These are phyloP conservation scores for Calosoma granatense DNA, from an alignment of 1,140 invertebrate genomes.

Conservation along the genomic window DNA sequence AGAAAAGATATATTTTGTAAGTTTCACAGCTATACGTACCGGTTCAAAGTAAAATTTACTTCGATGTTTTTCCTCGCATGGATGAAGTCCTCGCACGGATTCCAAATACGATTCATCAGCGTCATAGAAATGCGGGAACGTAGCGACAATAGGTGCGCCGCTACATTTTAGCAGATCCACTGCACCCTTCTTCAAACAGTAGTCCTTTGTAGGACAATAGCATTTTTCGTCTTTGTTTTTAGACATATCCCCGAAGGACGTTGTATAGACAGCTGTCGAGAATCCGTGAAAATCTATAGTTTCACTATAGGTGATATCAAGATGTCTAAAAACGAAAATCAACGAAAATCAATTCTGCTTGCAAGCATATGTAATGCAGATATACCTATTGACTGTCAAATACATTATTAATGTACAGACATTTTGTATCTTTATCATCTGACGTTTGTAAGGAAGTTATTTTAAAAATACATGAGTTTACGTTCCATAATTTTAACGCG, in stretches of 20 bases:
- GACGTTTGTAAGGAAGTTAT: no score
- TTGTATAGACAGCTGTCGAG: constrained; percentile 50
- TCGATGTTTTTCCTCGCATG: constrained; percentile 58
- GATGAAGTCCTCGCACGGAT: constrained; percentile 59
- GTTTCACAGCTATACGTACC: constrained; percentile 45
- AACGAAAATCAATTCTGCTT: constrained; percentile 4
- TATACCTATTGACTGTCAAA: background rate
- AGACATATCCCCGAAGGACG: constrained; percentile 58
- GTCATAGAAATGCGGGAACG: constrained; percentile 73
- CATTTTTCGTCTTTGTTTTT: constrained; percentile 58
- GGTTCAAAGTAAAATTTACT: constrained; percentile 68
- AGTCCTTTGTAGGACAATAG: constrained; percentile 54
- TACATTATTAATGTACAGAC: no score
- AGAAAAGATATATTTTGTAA: no score
- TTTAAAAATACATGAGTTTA: no score
- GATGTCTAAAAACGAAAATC: constrained; percentile 35
- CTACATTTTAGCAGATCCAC: constrained; percentile 57
- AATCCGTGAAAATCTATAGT: constrained; percentile 49
- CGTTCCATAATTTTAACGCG: no score
- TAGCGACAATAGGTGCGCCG: constrained; percentile 55
- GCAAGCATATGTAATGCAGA: background rate
- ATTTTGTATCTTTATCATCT: no score
- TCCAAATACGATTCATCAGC: constrained; percentile 53
- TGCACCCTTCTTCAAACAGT: constrained; percentile 57
- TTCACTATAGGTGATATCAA: constrained; percentile 45